Conservation (phyloP, 2,113 vertebrate species). For the Prunella himalayana region DNA sequence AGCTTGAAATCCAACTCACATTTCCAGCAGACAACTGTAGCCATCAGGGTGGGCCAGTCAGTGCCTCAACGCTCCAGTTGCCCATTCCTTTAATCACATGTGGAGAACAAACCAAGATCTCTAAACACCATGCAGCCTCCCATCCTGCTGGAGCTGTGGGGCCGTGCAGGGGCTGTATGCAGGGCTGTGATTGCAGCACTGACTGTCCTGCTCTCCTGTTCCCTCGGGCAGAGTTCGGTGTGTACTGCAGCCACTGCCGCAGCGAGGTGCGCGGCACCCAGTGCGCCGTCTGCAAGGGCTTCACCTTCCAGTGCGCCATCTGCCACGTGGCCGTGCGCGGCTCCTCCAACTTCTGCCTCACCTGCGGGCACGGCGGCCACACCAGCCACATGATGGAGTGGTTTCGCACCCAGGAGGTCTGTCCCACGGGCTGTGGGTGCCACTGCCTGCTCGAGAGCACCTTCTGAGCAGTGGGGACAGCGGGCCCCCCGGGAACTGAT, state of each 20-base stretch:
- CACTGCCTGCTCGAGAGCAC: slow-evolving; percentile 93
- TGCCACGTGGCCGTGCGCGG: slow-evolving; percentile 95
- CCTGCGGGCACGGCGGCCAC: slow-evolving; percentile 93
- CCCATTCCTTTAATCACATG: fast-evolving
- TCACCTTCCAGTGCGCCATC: slow-evolving; percentile 95
- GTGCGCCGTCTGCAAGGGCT: slow-evolving; percentile 92
- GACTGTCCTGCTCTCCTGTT: background rate
- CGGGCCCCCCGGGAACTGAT: fast-evolving
- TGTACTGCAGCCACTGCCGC: slow-evolving; percentile 96
- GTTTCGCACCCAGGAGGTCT: slow-evolving; percentile 94
- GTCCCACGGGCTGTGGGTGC: slow-evolving; percentile 94
- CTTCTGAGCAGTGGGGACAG: slow-evolving; percentile 75
- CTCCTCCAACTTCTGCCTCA: slow-evolving; percentile 96
- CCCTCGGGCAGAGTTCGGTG: slow-evolving; percentile 84
- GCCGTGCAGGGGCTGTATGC: fast-evolving
- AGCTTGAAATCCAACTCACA: background rate
- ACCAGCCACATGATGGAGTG: slow-evolving; percentile 98
- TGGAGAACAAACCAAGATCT: background rate
- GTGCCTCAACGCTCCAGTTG: fast-evolving
- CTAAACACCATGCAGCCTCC: fast-evolving
- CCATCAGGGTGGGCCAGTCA: background rate
- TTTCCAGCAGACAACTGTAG: background rate
- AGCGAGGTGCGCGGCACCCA: slow-evolving; percentile 90
- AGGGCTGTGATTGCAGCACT: fast-evolving
- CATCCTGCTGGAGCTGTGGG: background rate